phyloP scores from a whole-genome alignment of 2,797 vertebrate genomes.

The Neosilurus hyrtlii region DNA sequence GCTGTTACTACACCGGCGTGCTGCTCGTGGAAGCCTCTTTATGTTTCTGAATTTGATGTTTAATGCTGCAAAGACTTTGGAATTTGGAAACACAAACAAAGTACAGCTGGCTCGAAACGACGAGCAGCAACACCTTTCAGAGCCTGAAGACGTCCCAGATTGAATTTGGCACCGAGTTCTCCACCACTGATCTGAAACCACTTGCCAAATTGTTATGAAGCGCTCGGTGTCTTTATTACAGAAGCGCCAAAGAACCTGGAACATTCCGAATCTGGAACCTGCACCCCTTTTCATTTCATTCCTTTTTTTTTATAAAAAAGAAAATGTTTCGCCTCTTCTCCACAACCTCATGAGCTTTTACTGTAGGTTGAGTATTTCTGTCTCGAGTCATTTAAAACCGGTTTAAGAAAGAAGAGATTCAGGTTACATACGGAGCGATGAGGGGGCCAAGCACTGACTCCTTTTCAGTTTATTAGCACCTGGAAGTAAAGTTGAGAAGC shows the following conservation, averaged over 20 bases:
- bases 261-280: neutral
- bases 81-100: neutral
- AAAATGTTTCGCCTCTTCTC: neutral
- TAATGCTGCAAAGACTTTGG: too few relatives aligned
- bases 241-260: constrained; percentile 16
- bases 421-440: neutral
- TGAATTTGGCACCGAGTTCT: constrained; percentile 24
- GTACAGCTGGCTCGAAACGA: neutral
- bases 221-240: constrained; percentile 26
- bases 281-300: neutral
- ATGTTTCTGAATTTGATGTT: too few relatives aligned
- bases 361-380: neutral
- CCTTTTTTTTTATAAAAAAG: neutral
- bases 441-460: neutral
- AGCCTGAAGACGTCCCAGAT: constrained; percentile 8
- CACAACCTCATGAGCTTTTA: neutral
- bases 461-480: neutral
- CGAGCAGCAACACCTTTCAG: neutral
- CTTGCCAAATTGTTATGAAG: constrained; percentile 37
- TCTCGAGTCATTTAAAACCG: neutral
- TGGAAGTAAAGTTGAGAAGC: neutral
- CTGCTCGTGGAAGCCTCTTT: too few relatives aligned
- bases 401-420: too few relatives aligned
- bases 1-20: too few relatives aligned
- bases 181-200: constrained; percentile 34